Evolutionary conservation across 2,888 invertebrate genomes (phyloP), one percentile per base, ranked within the genome.

Genomic region (Tromatobia lineatoria): DNA sequence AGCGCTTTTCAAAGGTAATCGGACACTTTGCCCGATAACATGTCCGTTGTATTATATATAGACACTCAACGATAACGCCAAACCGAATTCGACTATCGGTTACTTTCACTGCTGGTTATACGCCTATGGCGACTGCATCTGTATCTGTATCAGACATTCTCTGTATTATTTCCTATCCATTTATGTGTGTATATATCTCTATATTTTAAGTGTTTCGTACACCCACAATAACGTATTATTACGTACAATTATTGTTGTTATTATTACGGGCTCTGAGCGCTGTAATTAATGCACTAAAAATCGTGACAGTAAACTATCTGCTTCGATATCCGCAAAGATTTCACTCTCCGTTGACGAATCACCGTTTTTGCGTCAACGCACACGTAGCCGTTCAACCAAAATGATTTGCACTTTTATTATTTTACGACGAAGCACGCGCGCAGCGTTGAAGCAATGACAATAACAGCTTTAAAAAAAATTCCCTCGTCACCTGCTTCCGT

Each of bases 341-440:
- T 10, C 47, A n/a, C 25, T 69, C 47, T 15, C 18, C 18, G 3
- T 11, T 50, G 0, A 6, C 20, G 8, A 23, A 42, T 20, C 45
- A 45, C 45, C 20, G 10, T 34, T 18, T 47, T 47, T 15, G n/a
- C 47, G 52, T 23, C 8, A 54, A 54, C 45, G 47, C 42, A 18
- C n/a, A 50, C 45, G 45, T 23, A 59, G 13, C 34, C 70, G 54
- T 57, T 66, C 79, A 15, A n/a, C 29, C 52, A 73, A 83, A 83
- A 83, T 83, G 66, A 83, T 83, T 80, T 80, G 83, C 80, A 83
- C 75, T 73, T 83, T 73, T 64, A 47, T 64, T 57, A 18, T 64
- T 83, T 23, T 23, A 54, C 34, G 74, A 10, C 54, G 47, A 29
- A 61, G 59, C 61, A 59, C 42, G 45, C 54, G 73, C 45, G 4